phyloP scores from a whole-genome alignment of 1,140 invertebrate species.

The Zaprionus capensis region DNA sequence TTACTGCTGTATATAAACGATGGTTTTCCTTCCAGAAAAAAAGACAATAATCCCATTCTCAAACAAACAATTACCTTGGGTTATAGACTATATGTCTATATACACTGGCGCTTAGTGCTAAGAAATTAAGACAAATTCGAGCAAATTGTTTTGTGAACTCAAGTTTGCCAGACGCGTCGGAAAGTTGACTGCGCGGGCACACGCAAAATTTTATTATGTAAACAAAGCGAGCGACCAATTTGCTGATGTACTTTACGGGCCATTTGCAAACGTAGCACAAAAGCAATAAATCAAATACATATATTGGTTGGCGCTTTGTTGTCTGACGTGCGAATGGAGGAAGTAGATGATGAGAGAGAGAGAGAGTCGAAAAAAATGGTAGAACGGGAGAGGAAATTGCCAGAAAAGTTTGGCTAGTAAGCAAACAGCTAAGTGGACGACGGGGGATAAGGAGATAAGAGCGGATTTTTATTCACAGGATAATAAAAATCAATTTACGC shows the following conservation, averaged over 20 bases:
- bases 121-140: constrained; percentile 21
- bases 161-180: neutral
- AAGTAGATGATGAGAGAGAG: neutral
- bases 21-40: no score
- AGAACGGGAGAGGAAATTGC: constrained; percentile 29
- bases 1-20: neutral
- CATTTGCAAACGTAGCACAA: constrained; percentile 45
- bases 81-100: constrained; percentile 5
- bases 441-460: constrained; percentile 1
- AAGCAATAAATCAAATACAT: constrained; percentile 72
- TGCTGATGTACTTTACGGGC: constrained; percentile 49
- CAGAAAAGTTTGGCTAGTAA: constrained; percentile 52
- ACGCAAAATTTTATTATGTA: constrained; percentile 61
- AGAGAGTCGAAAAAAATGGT: neutral
- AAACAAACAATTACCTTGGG: neutral
- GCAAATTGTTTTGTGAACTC: constrained; percentile 28
- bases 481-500: constrained; percentile 77
- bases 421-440: constrained; percentile 28
- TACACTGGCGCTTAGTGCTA: neutral
- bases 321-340: constrained; percentile 21
- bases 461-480: constrained; percentile 47
- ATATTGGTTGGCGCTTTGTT: constrained; percentile 51
- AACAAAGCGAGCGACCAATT: constrained; percentile 67
- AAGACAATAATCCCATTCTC: neutral
- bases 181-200: constrained; percentile 3